Base-by-base conservation (phyloP, 1,140 invertebrate species). In the Yoshiicerus persimilis region DNA sequence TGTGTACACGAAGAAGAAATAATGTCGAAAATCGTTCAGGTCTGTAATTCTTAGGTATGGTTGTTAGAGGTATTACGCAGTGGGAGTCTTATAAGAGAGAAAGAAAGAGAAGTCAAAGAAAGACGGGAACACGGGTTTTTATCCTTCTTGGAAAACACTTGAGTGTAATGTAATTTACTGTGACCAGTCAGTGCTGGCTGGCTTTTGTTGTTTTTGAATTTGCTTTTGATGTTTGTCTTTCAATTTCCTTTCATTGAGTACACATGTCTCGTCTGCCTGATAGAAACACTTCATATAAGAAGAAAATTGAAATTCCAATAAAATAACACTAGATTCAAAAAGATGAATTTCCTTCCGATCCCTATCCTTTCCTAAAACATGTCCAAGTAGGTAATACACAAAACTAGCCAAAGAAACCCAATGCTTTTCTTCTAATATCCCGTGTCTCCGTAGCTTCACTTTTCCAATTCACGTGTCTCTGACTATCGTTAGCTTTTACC, bases 251-350 rank as follows among this genome's bases (percentile, higher is more conserved):
- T 38, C 83, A 41, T 38, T 36, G 30, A 80, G 32, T 36, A 80
- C 32, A 80, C 75, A 80, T 87, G 39, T 87, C 75, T 86, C 23
- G 85, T 56, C n/a, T 86, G 47, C 9, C 34, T 30, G 41, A 41
- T 70, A 41, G 47, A 38, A 77, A 25, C 41, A 70, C 38, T 87
- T 87, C 86, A 87, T 87, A 77, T 30, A 30, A 30, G 32, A 66
- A 85, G 36, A 62, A 86, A 88, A 88, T 88, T 86, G 84, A 88
- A 86, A 88, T 88, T 88, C 88, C 88, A 88, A 86, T 88, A 88
- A 88, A 86, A 88, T 80, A 80, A 86, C 85, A 86, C 84, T 47
- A 36, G 75, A 86, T 70, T 70, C 70, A 70, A 88, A 86, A 75
- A 86, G 77, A 86, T 86, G 85, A 88, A 86, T 88, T 86, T 86